Conservation (phyloP, 2,113 vertebrate species). For the Aptenodytes forsteri region DNA sequence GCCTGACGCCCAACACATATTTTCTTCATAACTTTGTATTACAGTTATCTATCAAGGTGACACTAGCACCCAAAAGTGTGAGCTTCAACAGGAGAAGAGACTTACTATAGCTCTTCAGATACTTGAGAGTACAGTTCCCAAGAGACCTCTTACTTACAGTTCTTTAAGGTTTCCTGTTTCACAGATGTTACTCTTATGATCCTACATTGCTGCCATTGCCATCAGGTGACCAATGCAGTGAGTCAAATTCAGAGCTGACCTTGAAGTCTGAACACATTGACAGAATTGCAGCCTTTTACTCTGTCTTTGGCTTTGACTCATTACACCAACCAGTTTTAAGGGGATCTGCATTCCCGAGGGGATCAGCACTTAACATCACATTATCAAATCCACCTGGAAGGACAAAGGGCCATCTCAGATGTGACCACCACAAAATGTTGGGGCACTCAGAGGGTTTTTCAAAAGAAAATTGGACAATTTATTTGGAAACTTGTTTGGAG, state of each 20-base stretch:
- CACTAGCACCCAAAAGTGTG: background rate
- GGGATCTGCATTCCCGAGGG: background rate
- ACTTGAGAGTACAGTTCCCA: background rate
- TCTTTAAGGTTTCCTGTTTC: background rate
- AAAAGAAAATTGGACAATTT: background rate
- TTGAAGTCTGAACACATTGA: background rate
- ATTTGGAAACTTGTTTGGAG: background rate
- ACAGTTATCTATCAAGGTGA: background rate
- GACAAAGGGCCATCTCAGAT: background rate
- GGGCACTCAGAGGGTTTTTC: background rate
- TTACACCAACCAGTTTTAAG: background rate
- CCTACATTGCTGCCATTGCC: background rate
- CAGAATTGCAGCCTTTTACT: background rate
- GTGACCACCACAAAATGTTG: background rate
- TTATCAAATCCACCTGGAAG: background rate
- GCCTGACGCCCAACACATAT: background rate
- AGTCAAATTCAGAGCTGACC: background rate
- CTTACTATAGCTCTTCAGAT: background rate
- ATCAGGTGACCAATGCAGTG: background rate
- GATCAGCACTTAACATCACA: background rate
- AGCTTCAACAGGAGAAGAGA: background rate
- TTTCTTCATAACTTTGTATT: background rate
- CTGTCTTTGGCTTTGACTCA: background rate
- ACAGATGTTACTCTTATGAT: background rate
- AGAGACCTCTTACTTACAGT: background rate